These are phyloP conservation scores for Nebria salina DNA, from an alignment of 2,888 invertebrate species.

Conservation along the genomic window DNA sequence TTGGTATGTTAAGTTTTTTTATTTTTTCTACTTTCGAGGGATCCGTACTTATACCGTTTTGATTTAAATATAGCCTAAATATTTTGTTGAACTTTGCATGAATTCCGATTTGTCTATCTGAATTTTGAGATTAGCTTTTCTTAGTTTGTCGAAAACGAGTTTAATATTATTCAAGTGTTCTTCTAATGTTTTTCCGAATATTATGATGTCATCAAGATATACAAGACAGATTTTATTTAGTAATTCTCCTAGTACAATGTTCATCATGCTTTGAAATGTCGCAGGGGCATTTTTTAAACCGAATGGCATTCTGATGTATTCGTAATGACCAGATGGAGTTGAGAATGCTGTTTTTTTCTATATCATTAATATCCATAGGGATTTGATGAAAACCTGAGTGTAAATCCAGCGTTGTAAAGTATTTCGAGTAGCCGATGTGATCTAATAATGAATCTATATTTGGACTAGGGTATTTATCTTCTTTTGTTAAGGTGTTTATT, in stretches of 20 bases:
- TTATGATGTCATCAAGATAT: slow-evolving; percentile 21
- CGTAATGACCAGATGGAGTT: slow-evolving; percentile 8
- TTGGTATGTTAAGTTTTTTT: slow-evolving; percentile 51
- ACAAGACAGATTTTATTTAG: not conserved
- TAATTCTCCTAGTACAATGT: not conserved
- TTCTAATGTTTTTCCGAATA: slow-evolving; percentile 31
- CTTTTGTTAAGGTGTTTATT: slow-evolving; percentile 6
- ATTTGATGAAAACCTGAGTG: too few relatives aligned
- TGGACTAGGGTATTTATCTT: too few relatives aligned
- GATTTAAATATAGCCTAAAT: slow-evolving; percentile 56
- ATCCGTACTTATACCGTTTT: slow-evolving; percentile 53
- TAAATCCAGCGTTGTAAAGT: not conserved
- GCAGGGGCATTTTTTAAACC: not conserved
- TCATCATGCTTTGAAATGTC: slow-evolving; percentile 5
- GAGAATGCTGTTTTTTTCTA: slow-evolving; percentile 13
- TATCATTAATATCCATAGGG: not conserved
- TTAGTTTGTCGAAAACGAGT: slow-evolving; percentile 52
- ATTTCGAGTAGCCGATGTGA: too few relatives aligned
- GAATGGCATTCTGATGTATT: slow-evolving; percentile 16
- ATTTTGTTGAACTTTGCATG: slow-evolving; percentile 54
- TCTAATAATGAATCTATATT: too few relatives aligned
- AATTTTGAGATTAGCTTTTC: slow-evolving; percentile 39
- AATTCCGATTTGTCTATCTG: slow-evolving; percentile 26
- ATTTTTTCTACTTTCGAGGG: slow-evolving; percentile 52
- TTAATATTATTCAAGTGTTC: slow-evolving; percentile 53